phyloP scores from a whole-genome alignment of 2,113 vertebrate genomes.

The Siphamia tubifer region DNA sequence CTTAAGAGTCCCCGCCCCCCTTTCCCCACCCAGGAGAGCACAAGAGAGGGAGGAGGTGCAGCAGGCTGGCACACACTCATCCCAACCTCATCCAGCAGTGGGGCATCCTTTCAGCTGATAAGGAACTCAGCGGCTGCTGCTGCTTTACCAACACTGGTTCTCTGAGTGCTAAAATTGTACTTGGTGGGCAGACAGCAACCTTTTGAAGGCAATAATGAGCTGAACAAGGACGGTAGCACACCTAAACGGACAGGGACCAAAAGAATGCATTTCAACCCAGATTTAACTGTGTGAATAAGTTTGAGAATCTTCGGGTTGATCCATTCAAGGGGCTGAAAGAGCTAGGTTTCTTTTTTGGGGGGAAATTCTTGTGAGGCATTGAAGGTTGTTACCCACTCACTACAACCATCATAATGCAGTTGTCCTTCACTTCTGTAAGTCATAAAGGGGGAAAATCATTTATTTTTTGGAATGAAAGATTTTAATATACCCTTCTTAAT shows the following conservation, averaged over 20 bases:
- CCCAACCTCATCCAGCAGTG: conserved; percentile 64
- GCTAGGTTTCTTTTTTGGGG: conserved; percentile 16
- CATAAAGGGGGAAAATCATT: conserved; percentile 39
- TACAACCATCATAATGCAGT: conserved; percentile 54
- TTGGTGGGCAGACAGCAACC: conserved; percentile 32
- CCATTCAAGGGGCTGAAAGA: not conserved
- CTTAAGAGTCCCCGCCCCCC: conserved; percentile 62
- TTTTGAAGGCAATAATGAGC: conserved; percentile 71
- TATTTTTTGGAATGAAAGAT: conserved; percentile 67
- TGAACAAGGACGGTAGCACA: conserved; percentile 61
- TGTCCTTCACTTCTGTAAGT: conserved; percentile 51
- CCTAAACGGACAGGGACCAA: conserved; percentile 72
- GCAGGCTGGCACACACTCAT: conserved; percentile 59
- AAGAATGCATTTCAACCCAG: conserved; percentile 66
- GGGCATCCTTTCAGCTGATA: conserved; percentile 63
- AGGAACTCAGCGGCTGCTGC: conserved; percentile 54
- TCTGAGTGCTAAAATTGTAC: conserved; percentile 30
- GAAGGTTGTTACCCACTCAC: conserved; percentile 41
- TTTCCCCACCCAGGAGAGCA: not conserved
- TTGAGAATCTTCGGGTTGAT: conserved; percentile 11
- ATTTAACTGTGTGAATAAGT: conserved; percentile 54
- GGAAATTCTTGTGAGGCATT: conserved; percentile 14
- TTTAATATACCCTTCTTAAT: conserved; percentile 62
- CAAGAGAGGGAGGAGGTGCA: conserved; percentile 50
- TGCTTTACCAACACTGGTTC: conserved; percentile 54